Evolutionary conservation across 2,113 vertebrate genomes (phyloP), one percentile per base, ranked within the genome.

Genomic region (Oryzias curvinotus): DNA sequence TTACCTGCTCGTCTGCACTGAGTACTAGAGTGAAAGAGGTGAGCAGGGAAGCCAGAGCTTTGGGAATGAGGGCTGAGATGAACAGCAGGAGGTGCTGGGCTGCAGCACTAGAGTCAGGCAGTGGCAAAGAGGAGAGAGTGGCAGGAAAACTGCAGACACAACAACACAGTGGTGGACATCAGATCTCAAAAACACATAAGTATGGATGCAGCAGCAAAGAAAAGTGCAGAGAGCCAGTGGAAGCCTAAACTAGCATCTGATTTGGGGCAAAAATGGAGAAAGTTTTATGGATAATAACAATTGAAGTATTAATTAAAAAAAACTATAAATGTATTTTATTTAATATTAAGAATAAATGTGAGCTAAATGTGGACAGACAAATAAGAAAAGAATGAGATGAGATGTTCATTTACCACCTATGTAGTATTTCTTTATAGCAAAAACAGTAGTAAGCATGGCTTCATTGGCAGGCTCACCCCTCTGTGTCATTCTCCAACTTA

Each of bases 51-150:
- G 89, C 86, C 75, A 90, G 65, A 18, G 89, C 90, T 85, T 91
- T 91, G 30, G 88, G 88, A 57, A 90, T 87, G 58, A 90, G 80
- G 0, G 89, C 88, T 0, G 88, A 90, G 79, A 91, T 90, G 78
- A 91, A 90, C 36, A 90, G 80, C 55, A 90, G 80, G 18, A 91
- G 86, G 28, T 91, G 88, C 49, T 89, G 87, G 25, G 86, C 69
- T 63, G 88, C 87, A 43, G 62, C 65, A 42, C 59, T 75, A 45
- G 76, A 68, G 50, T 87, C 61, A 0, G 88, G 88, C 56, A 91
- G 80, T 0, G 84, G 86, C 57, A 89, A 28, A 5, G 84, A 77
- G 23, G 62, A 18, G 1, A 90, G 75, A 26, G 68, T 61, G 21
- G 83, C 83, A 2, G 90, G 80, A 57, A 91, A 90, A 30, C 90